These are phyloP conservation scores for Mastacembelus armatus DNA, from an alignment of 2,797 vertebrate species.

Conservation along the genomic window DNA sequence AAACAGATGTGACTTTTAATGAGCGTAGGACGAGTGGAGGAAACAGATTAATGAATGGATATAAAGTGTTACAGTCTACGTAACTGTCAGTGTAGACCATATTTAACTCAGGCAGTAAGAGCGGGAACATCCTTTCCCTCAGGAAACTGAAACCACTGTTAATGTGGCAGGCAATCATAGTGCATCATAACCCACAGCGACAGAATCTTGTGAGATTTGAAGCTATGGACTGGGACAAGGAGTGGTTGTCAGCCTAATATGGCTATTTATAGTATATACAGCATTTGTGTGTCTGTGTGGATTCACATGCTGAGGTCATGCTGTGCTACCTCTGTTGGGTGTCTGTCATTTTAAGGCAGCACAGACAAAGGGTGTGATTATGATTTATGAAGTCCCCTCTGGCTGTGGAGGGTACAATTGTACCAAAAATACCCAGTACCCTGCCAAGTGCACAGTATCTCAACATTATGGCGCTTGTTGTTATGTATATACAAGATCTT, in stretches of 20 bases:
- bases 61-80: conserved; percentile 67
- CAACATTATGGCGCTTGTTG: conserved; percentile 6
- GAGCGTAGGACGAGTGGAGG: conserved; percentile 71
- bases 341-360: conserved; percentile 50
- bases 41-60: conserved; percentile 67
- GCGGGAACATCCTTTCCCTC: conserved; percentile 42
- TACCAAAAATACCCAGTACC: conserved; percentile 40
- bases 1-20: conserved; percentile 80
- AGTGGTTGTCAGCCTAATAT: conserved; percentile 16
- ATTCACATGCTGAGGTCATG: conserved; percentile 26
- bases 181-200: conserved; percentile 16
- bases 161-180: conserved; percentile 30
- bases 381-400: conserved; percentile 68
- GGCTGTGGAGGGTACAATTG: conserved; percentile 48
- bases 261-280: conserved; percentile 27
- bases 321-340: conserved; percentile 21
- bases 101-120: conserved; percentile 35
- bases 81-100: conserved; percentile 48
- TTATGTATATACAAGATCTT: no score
- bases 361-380: conserved; percentile 47
- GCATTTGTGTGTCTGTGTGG: conserved; percentile 6
- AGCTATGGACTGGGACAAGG: conserved; percentile 10
- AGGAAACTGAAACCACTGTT: conserved; percentile 33
- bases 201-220: conserved; percentile 27
- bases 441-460: conserved; percentile 29